These are phyloP conservation scores for Apoda limacodes DNA, from an alignment of 2,888 invertebrate genomes.

Conservation along the genomic window DNA sequence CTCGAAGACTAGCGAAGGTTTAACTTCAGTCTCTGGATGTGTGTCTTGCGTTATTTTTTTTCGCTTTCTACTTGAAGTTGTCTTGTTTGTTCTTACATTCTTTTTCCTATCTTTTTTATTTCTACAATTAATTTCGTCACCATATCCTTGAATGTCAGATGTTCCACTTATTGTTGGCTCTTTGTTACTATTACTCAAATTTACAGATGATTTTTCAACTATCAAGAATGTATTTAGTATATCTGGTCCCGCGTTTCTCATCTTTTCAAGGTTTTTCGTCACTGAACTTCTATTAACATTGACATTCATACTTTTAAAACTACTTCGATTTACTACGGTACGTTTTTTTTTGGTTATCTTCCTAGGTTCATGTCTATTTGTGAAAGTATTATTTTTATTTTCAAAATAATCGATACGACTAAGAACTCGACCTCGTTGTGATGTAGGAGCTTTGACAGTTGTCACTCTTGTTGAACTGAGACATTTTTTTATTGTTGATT, in stretches of 20 bases:
- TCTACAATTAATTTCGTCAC: constrained; percentile 13
- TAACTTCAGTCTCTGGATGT: constrained; percentile 1
- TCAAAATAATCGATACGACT: too few relatives aligned
- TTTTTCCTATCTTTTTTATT: constrained; percentile 10
- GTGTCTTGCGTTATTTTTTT: constrained; percentile 14
- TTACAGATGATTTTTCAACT: constrained; percentile 21
- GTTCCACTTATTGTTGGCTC: constrained; percentile 3
- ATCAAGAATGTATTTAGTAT: constrained; percentile 35
- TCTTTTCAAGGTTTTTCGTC: too few relatives aligned
- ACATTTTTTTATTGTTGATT: constrained; percentile 8
- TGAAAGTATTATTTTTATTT: constrained; percentile 18
- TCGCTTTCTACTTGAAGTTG: constrained; percentile 15
- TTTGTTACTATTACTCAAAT: too few relatives aligned
- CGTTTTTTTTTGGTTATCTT: constrained; percentile 14
- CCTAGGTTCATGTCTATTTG: constrained; percentile 8
- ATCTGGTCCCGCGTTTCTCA: constrained; percentile 32
- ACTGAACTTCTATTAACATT: too few relatives aligned
- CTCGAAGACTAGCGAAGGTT: constrained; percentile 20
- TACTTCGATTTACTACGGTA: too few relatives aligned
- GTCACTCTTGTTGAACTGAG: neutral
- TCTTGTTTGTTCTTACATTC: constrained; percentile 13
- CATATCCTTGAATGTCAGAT: constrained; percentile 23
- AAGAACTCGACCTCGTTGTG: too few relatives aligned
- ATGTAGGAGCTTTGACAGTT: constrained; percentile 14
- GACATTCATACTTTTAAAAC: too few relatives aligned